These are phyloP conservation scores for Stigmatopora argus DNA, from an alignment of 2,113 vertebrate genomes.

Conservation along the genomic window DNA sequence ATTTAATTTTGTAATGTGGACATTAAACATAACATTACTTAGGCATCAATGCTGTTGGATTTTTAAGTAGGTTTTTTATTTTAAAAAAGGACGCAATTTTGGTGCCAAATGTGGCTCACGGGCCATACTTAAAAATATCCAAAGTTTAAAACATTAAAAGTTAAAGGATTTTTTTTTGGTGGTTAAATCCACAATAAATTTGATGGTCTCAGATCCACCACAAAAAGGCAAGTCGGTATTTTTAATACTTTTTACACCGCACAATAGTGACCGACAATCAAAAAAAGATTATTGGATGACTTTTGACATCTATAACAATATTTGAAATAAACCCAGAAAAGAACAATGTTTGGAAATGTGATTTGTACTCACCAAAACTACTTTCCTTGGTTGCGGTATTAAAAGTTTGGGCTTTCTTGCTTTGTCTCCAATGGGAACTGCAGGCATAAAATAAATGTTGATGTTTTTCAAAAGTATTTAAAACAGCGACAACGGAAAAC, in stretches of 20 bases:
- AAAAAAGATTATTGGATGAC: neutral
- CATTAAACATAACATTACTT: too few relatives aligned
- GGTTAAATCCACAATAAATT: neutral
- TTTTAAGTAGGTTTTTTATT: too few relatives aligned
- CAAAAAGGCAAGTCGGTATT: neutral
- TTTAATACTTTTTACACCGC: neutral
- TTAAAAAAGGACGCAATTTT: too few relatives aligned
- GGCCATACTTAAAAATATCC: too few relatives aligned
- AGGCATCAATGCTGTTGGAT: too few relatives aligned
- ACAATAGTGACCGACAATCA: neutral
- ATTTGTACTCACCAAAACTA: conserved; percentile 79
- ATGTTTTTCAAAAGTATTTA: neutral
- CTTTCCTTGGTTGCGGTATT: conserved; percentile 83
- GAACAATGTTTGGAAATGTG: neutral
- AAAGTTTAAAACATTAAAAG: too few relatives aligned
- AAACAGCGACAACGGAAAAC: neutral
- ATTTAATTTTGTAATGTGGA: too few relatives aligned
- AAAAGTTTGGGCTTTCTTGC: conserved; percentile 84
- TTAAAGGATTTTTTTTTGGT: neutral
- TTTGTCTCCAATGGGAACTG: conserved; percentile 78
- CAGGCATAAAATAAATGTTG: conserved; percentile 22
- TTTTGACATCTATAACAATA: neutral
- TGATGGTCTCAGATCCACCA: neutral
- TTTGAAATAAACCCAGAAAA: neutral
- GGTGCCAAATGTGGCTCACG: too few relatives aligned